Base-by-base conservation (phyloP, 1,140 invertebrate species). In the Lethocerus indicus region DNA sequence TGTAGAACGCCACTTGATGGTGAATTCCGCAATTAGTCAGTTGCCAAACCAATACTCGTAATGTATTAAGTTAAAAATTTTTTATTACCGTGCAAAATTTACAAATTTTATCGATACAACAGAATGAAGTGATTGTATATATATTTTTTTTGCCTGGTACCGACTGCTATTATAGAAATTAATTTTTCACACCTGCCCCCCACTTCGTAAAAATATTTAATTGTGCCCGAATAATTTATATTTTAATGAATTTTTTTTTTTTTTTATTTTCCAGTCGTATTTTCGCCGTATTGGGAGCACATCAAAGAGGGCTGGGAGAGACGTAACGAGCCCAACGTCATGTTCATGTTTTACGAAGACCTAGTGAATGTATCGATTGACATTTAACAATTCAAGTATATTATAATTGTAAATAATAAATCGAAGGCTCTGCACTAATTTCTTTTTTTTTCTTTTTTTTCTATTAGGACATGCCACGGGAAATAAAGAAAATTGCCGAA, bases 321-420 rank as follows among this genome's bases (percentile, higher is more conserved):
- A 23, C 66, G 74, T 54, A 54, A 82, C 51, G 66, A 83, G 57
- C 67, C 73, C 3, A 85, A 85, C 60, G 59, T 88, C 37, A 59
- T 86, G 0, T 86, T 85, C 58, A 59, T 87, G 23, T 85, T 83
- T 59, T 89, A 87, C 58, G 85, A 89, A 65, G 79, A 87, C 54
- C 75, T 88, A 62, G 67, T 70, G 41, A 70, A 70, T 58, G 77
- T 78, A 63, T 57, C 53, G 54, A 49, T 6, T 3, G 24, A 2
- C 5, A 29, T 20, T 2, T 28, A 21, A 27, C 3, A 24, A 46
- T 23, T 26, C 13, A 48, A 29, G 21, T 51, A 35, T 46, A 49
- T 37, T 24, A 23, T 25, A 49, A 39, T 27, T 14, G 3, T 29
- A 20, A 2, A 25, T 16, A 7, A 6, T 21, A 21, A 44, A 12